These are phyloP conservation scores for Heliconius sara DNA, from an alignment of 2,888 invertebrate species.

Conservation along the genomic window DNA sequence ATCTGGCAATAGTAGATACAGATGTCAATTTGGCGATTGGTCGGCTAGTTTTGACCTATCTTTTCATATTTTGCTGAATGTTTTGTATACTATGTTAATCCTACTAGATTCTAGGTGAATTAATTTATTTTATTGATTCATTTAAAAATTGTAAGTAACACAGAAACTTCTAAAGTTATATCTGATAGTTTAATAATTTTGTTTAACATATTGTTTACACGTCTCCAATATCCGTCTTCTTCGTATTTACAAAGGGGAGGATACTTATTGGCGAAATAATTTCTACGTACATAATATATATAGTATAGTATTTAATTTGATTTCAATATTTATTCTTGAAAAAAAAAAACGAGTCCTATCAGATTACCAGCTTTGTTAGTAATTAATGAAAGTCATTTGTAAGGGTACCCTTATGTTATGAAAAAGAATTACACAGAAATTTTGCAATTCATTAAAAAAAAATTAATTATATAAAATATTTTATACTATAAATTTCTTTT, in stretches of 20 bases:
- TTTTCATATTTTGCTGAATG: conserved; percentile 68
- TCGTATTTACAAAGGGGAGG: conserved; percentile 80
- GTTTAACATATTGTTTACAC: conserved; percentile 76
- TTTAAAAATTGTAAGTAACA: conserved; percentile 67
- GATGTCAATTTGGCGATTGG: conserved; percentile 64
- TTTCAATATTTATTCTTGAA: background rate
- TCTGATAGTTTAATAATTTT: conserved; percentile 36
- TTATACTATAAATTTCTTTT: background rate
- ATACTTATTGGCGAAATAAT: conserved; percentile 55
- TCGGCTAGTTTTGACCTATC: conserved; percentile 63
- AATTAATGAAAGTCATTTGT: conserved; percentile 10
- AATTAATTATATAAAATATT: background rate
- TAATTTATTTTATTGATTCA: conserved; percentile 57
- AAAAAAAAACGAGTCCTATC: background rate
- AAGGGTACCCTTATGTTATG: conserved; percentile 18
- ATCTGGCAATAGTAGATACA: conserved; percentile 21
- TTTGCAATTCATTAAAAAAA: background rate
- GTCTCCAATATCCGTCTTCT: conserved; percentile 68
- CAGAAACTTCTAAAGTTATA: conserved; percentile 30
- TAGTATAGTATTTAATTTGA: background rate
- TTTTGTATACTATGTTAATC: conserved; percentile 74
- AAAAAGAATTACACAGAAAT: background rate
- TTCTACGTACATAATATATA: conserved; percentile 16
- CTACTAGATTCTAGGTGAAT: conserved; percentile 63
- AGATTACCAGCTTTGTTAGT: conserved; percentile 1